Base-by-base conservation (phyloP, 1,140 invertebrate genomes). In the Saxidomus purpurata region DNA sequence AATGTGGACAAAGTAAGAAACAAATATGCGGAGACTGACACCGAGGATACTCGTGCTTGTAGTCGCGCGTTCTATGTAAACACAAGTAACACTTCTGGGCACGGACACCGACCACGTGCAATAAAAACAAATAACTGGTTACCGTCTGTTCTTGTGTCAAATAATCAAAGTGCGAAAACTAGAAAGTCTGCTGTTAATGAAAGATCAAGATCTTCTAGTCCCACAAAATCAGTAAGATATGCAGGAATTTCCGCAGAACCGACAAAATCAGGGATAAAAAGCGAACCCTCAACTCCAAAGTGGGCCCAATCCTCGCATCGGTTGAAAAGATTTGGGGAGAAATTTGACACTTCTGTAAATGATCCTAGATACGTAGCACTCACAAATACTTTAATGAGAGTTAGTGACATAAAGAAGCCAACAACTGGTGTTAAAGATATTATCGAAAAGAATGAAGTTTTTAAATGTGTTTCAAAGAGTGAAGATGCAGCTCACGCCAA, bases 311-410 rank as follows among this genome's bases (percentile, higher is more conserved):
- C 47, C 9, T 19, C 77, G 31, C 38, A 28, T n/a, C 6, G 6
- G 22, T 52, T 59, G 6, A 25, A 22, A 49, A 36, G 22, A 40
- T 86, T 43, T 55, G 80, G 80, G 67, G 69, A 74, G 28, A 47
- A 59, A 31, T 77, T 77, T 38, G 49, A 63, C 31, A 43, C 85
- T 8, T 77, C 85, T 11, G 31, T 87, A 4, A 34, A 43, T 17
- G 85, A 87, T 31, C 85, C 85, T 13, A 74, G 85, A 76, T 87
- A 87, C 25, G 11, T 63, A 13, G 85, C 85, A 31, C 74, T 87
- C 8, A 52, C 69, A 43, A 77, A 40, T 22, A 43, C 49, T 19
- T 59, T 87, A 34, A 52, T 74, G 40, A 34, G 19, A 31, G 31
- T 61, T 2, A 34, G 49, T 8, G 67, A 52, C 17, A 31, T 86